Evolutionary conservation across 2,113 vertebrate genomes (phyloP), one percentile per base, ranked within the genome.

Genomic region (Rattus rattus): DNA sequence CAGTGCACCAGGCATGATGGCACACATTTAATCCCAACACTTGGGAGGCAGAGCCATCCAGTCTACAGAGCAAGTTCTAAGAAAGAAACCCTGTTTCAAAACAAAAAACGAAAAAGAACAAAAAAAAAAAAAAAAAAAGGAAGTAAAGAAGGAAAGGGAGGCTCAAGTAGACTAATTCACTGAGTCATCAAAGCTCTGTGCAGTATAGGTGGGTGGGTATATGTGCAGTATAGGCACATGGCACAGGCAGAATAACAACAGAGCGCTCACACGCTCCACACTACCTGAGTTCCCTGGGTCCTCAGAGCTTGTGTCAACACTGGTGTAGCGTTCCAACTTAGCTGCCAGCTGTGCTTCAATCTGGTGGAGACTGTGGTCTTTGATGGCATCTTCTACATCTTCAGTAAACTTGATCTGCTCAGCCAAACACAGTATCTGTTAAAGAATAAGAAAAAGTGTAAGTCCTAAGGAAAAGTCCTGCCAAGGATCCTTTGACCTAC

Each of bases 371-470:
- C 93, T 99, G 83, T 99, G 99, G 8, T 98, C 98, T 96, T 98
- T 98, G 77, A 99, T 98, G 88, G 99, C 99, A 96, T 79, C 98
- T 98, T 99, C 99, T 97, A 99, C 98, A 97, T 99, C 99, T 98
- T 99, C 99, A 65, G 99, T 99, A 94, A 99, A 99, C 94, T 99
- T 99, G 98, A 99, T 99, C 98, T 99, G 99, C 91, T 99, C 99
- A 76, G 99, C 99, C 97, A 99, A 98, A 94, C 99, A 99, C 59
- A 99, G 98, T 98, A 99, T 99, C 99, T 99, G 97, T 84, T 88
- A 52, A 98, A 97, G 43, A 94, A 97, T 97, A 33, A 96, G n/a
- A 92, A 92, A 93, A 12, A 94, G 90, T 63, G 92, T 36, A 84
- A 79, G 80, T 88, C 49, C 63, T 76, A 81, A 52, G 79, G 33